Evolutionary conservation across 2,113 vertebrate genomes (phyloP), one percentile per base, ranked within the genome.

Genomic region (Sprattus sprattus): DNA sequence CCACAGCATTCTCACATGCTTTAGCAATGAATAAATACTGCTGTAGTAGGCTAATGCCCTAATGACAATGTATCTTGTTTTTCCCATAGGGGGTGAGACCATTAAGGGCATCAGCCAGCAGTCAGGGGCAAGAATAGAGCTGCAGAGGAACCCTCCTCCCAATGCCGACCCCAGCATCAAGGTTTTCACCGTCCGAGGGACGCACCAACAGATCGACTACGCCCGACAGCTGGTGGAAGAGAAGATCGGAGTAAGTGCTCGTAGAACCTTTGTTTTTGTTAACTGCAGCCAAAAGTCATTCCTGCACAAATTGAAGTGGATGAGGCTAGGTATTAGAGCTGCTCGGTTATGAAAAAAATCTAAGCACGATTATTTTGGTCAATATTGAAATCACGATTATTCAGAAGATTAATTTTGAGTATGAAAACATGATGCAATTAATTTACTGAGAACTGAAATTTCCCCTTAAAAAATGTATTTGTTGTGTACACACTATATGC

Each of bases 71-170:
- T 57, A 47, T 67, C 5, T 13, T 44, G 1, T 83, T 0, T 54
- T 45, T 46, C 7, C 88, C 92, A 78, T 88, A 99, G 97, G 98
- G 90, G 98, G 98, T 83, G 98, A 99, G 94, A 99, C 98, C 50
- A 99, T 99, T 90, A 99, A 99, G 90, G 97, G 96, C 88, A 99
- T 99, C 94, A 99, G 98, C 89, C 98, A 99, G 52, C 97, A 99
- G 89, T 99, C 98, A 28, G 98, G 98, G 88, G 98, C 98, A 91
- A 95, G 98, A 91, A 98, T 99, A 91, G 97, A 99, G 90, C 96
- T 99, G 52, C 98, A 99, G 81, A 96, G 98, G 92, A 99, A 99
- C 86, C 97, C 98, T 89, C 98, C 98, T 32, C 98, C 98, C 86
- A 99, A 99, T 49, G 96, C 98, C 0, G 98, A 99, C 91, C 98